Conservation (phyloP, 2,888 invertebrate species). For the Trilocha varians region DNA sequence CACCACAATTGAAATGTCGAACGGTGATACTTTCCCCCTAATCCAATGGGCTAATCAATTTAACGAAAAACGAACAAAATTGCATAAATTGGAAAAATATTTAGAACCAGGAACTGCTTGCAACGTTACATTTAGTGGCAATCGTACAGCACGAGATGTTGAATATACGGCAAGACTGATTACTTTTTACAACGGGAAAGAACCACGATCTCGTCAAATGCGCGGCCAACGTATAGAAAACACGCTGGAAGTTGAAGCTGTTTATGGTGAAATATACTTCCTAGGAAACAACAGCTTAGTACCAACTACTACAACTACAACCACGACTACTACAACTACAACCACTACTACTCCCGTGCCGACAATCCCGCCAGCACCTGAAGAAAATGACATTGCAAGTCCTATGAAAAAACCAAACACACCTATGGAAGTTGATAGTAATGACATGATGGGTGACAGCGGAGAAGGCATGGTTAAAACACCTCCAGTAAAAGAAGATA, state of each 20-base stretch:
- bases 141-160: constrained; percentile 81
- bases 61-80: constrained; percentile 69
- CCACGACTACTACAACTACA: constrained; percentile 75
- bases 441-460: constrained; percentile 44
- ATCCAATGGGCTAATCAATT: constrained; percentile 81
- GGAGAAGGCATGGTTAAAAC: constrained; percentile 39
- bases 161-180: constrained; percentile 82
- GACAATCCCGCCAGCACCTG: constrained; percentile 64
- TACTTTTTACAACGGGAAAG: constrained; percentile 78
- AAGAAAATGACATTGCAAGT: constrained; percentile 52
- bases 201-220: constrained; percentile 72
- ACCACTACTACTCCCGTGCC: constrained; percentile 70
- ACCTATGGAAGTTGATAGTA: constrained; percentile 36
- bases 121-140: constrained; percentile 84
- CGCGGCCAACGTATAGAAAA: constrained; percentile 78
- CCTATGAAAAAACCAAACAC: constrained; percentile 36
- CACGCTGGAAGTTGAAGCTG: constrained; percentile 79
- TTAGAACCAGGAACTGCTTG: constrained; percentile 86
- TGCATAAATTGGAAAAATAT: constrained; percentile 75
- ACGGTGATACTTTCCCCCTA: constrained; percentile 71
- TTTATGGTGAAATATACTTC: constrained; percentile 85
- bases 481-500: constrained; percentile 44
- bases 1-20: constrained; percentile 74
- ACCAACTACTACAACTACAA: constrained; percentile 81
- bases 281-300: constrained; percentile 82